A percentile compares a stretch with the other conserved stretches of the same genome.
Conservation (phyloP, 2,113 vertebrate species). For the Irena cyanogastra region DNA sequence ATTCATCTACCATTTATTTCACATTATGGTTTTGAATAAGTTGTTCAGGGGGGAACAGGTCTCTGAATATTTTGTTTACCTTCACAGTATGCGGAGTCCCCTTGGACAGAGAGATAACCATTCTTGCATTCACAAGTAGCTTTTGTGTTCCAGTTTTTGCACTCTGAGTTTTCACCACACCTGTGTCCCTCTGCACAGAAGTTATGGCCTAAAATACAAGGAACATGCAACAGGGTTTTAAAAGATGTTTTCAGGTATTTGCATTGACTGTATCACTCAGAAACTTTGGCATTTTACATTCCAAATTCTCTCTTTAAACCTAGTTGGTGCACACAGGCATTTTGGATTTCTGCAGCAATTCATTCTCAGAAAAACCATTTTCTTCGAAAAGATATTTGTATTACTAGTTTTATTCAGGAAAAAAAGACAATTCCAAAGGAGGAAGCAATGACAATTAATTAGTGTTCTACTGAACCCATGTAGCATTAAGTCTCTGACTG, state of each 20-base stretch:
- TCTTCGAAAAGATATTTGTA: neutral
- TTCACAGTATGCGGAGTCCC: constrained; percentile 90
- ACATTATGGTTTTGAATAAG: neutral
- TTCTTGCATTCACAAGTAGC: constrained; percentile 90
- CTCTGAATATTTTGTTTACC: constrained; percentile 71
- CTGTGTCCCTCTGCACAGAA: constrained; percentile 90
- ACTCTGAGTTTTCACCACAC: constrained; percentile 93
- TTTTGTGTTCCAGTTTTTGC: constrained; percentile 90
- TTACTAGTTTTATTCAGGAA: neutral
- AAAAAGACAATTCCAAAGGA: neutral
- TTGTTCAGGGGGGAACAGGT: neutral
- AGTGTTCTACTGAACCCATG: neutral
- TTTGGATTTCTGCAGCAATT: neutral
- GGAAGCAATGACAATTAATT: neutral
- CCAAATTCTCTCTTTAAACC: neutral
- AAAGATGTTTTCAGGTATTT: neutral
- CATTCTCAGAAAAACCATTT: neutral
- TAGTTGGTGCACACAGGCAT: neutral
- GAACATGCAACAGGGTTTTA: neutral
- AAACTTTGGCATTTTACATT: neutral
- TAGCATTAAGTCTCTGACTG: neutral
- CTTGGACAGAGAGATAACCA: constrained; percentile 85
- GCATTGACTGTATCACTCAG: neutral
- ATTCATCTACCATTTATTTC: neutral
- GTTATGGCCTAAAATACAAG: constrained; percentile 83